Evolutionary conservation across 2,888 invertebrate species (phyloP).

Genomic region (Plebejus anna): DNA sequence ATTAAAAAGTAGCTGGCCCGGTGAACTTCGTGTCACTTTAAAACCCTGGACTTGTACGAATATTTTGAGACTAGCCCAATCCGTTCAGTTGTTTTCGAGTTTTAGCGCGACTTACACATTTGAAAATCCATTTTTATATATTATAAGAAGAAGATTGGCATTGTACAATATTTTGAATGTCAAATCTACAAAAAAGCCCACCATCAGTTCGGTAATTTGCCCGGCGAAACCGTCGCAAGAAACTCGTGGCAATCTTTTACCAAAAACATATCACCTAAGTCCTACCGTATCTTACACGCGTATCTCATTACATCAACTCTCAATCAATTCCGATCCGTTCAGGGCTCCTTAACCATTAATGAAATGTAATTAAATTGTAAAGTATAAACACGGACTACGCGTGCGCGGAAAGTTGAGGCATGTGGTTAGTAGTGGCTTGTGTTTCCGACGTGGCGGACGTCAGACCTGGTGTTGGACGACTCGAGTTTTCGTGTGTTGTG

Average conservation of each 20-base stretch:
- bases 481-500: conserved; percentile 4
- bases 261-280: background rate
- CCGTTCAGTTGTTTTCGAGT: too few relatives aligned
- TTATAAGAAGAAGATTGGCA: too few relatives aligned
- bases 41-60: too few relatives aligned
- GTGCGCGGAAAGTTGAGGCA: background rate
- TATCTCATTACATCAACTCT: background rate
- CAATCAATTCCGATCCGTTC: background rate
- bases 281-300: background rate
- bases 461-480: background rate
- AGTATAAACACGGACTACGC: background rate
- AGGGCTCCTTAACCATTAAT: background rate
- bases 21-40: too few relatives aligned
- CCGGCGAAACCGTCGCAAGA: background rate
- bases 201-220: too few relatives aligned
- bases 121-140: too few relatives aligned
- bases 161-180: too few relatives aligned
- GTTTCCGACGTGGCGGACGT: background rate
- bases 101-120: too few relatives aligned
- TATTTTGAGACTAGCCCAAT: too few relatives aligned
- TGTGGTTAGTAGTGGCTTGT: background rate
- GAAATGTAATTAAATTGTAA: conserved; percentile 17
- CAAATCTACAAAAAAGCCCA: too few relatives aligned
- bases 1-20: too few relatives aligned
- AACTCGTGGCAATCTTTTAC: too few relatives aligned